Evolutionary conservation across 2,113 vertebrate species (phyloP), one percentile per base, ranked within the genome.

Genomic region (Mustela nigripes): DNA sequence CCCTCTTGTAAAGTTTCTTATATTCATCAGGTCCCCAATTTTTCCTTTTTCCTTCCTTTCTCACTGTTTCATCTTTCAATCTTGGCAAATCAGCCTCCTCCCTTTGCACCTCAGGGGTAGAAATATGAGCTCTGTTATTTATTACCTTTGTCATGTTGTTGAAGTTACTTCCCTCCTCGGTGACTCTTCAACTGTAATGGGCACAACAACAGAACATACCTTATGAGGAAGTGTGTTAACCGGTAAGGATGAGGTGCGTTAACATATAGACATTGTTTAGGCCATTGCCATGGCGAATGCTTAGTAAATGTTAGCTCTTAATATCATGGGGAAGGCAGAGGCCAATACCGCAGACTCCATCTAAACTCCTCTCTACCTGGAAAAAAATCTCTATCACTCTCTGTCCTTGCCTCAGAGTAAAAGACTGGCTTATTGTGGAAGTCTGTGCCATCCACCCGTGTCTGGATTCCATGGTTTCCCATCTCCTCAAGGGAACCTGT

Each of bases 231-330:
- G 5, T 33, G 31, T 2, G 15, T 33, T 67, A 7, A 7, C 31
- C 24, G 63, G 15, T 53, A 33, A 63, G 62, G 22, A 93, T 95
- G 78, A 87, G 83, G 65, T 62, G 36, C 74, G 6, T 65, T 62
- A 79, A 82, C 50, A 36, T 56, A 39, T 39, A 65, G 42, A 63
- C 86, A 39, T 63, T 63, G 24, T 80, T 89, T 91, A 90, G 79
- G 67, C 60, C 79, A 60, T 9, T 22, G 24, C 16, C 15, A 36
- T 81, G 48, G 63, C 42, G n/a, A 88, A 82, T 86, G 33, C 76
- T 89, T 62, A 79, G 16, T 86, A 84, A 83, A 94, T 88, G 73
- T 58, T 76, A 71, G 58, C 26, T 78, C 28, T 81, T 89, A 69
- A 7, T 84, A 45, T 80, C 74, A 56, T 56, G 58, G 63, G 56